These are phyloP conservation scores for Catotricha subobsoleta DNA, from an alignment of 2,888 invertebrate genomes.

Conservation along the genomic window DNA sequence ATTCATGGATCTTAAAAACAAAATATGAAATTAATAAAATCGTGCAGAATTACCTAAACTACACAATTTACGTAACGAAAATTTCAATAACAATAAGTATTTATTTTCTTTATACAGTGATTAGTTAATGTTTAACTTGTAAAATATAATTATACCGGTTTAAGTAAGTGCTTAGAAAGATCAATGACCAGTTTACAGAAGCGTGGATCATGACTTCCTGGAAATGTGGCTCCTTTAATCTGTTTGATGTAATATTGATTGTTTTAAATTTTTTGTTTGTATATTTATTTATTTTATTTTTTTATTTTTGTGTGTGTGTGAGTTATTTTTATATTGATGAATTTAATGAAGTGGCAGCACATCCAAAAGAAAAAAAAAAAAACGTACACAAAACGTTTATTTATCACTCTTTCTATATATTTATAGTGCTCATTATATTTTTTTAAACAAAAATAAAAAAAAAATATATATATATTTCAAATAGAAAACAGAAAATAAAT, in stretches of 20 bases:
- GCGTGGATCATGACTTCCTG: constrained; percentile 86
- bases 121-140: constrained; percentile 14
- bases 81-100: not conserved
- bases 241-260: constrained; percentile 26
- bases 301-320: not conserved
- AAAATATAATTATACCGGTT: constrained; percentile 55
- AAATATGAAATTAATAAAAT: no score
- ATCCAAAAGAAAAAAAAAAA: constrained; percentile 7
- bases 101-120: not conserved
- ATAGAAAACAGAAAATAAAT: no score
- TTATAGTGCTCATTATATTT: not conserved
- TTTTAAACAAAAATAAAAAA: not conserved
- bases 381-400: constrained; percentile 1
- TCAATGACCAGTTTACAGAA: constrained; percentile 93
- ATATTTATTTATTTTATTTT: not conserved
- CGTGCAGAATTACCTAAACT: no score
- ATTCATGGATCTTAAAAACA: not conserved
- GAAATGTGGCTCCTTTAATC: constrained; percentile 93
- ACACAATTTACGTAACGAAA: no score
- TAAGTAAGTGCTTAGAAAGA: constrained; percentile 89
- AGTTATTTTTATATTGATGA: not conserved
- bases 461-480: no score
- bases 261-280: constrained; percentile 1
- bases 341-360: constrained; percentile 7
- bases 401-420: not conserved